A percentile compares a stretch with the other conserved stretches of the same genome.
Evolutionary conservation across 2,797 vertebrate genomes (phyloP).

Genomic region (Dryobates pubescens): DNA sequence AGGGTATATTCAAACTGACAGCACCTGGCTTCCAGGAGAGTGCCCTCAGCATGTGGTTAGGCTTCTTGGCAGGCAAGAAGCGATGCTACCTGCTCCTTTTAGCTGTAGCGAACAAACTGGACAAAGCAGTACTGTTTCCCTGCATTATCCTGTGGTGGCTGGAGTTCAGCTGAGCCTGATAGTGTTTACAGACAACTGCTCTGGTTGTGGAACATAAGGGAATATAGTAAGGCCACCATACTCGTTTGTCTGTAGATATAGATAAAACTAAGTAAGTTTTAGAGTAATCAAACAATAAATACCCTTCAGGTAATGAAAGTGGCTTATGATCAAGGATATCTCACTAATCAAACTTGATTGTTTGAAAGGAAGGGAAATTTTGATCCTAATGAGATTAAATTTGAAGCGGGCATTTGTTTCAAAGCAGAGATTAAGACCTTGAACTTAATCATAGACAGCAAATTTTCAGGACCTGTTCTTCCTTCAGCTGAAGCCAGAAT

Average conservation of each 20-base stretch:
- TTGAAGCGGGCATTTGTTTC: conserved; percentile 1
- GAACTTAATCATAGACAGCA: neutral
- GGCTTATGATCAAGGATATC: neutral
- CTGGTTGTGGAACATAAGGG: neutral
- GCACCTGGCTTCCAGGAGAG: neutral
- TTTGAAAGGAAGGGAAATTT: conserved; percentile 37
- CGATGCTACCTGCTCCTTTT: neutral
- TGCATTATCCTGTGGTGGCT: fast-evolving
- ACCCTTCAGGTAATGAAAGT: neutral
- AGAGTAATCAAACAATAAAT: neutral
- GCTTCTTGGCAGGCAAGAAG: neutral
- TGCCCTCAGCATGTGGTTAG: fast-evolving
- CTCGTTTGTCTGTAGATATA: neutral
- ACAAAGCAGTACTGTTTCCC: neutral
- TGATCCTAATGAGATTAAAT: conserved; percentile 53
- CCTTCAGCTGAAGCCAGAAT: neutral
- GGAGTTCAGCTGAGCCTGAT: neutral
- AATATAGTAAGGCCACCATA: neutral
- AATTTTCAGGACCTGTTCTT: conserved; percentile 2
- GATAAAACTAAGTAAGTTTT: neutral
- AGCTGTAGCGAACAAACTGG: neutral
- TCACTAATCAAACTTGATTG: conserved; percentile 17
- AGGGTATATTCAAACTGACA: neutral
- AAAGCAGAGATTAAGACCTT: conserved; percentile 15
- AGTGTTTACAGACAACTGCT: neutral